Percentiles rank a stretch among this genome's conserved stretches.
These are phyloP conservation scores for Speoplatyrhinus poulsoni DNA, from an alignment of 2,113 vertebrate genomes.

Conservation along the genomic window DNA sequence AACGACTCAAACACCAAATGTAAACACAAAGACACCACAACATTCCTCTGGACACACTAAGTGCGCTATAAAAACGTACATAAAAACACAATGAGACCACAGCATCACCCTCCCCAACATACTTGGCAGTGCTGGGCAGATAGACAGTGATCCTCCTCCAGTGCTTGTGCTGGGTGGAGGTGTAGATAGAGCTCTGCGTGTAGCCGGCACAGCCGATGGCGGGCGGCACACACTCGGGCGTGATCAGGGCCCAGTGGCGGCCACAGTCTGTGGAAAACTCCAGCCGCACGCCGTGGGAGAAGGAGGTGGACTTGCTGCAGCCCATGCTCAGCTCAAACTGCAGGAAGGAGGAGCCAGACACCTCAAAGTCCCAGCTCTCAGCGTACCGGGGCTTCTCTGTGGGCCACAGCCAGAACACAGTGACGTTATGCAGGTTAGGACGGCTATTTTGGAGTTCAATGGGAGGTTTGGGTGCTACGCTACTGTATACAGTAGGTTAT, in stretches of 20 bases:
- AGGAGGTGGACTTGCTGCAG: conserved; percentile 89
- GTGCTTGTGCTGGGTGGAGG: conserved; percentile 88
- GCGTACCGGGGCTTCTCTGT: conserved; percentile 94
- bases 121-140: conserved; percentile 84
- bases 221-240: conserved; percentile 93
- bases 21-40: too few species aligned
- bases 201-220: conserved; percentile 92
- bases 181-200: conserved; percentile 90
- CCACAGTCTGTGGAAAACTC: conserved; percentile 93
- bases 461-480: too few species aligned
- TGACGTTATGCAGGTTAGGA: not conserved
- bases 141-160: conserved; percentile 94
- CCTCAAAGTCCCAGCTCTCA: conserved; percentile 97
- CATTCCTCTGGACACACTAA: too few species aligned
- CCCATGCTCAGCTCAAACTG: conserved; percentile 98
- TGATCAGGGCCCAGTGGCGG: conserved; percentile 91
- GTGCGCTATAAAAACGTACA: too few species aligned
- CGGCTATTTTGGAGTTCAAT: too few species aligned
- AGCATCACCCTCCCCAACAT: conserved; percentile 7
- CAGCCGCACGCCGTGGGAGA: conserved; percentile 84
- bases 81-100: too few species aligned
- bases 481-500: too few species aligned
- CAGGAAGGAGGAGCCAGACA: conserved; percentile 90
- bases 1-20: too few species aligned
- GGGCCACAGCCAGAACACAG: conserved; percentile 3